These are phyloP conservation scores for Ctenicera cuprea DNA, from an alignment of 2,888 invertebrate species.

Conservation along the genomic window DNA sequence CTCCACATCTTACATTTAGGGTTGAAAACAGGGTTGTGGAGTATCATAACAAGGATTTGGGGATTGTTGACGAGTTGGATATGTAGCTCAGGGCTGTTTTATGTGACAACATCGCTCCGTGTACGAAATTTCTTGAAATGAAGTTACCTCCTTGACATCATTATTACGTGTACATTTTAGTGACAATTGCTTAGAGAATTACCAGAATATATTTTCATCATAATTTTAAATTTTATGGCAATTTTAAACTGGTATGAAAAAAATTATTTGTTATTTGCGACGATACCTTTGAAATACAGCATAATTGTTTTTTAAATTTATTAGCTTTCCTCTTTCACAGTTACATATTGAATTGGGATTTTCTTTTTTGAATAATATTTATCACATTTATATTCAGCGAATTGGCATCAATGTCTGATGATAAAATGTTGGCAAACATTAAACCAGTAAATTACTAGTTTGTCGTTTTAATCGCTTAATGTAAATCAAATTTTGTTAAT, in stretches of 20 bases:
- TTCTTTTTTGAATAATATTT: background rate
- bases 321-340: too few relatives aligned
- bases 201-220: too few relatives aligned
- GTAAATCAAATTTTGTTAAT: background rate
- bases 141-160: constrained; percentile 4
- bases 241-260: too few relatives aligned
- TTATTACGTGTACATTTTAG: constrained; percentile 11
- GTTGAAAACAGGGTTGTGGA: background rate
- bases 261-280: too few relatives aligned
- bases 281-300: too few relatives aligned
- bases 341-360: too few relatives aligned
- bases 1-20: background rate
- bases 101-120: constrained; percentile 16
- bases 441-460: constrained; percentile 16
- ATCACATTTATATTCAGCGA: constrained; percentile 15
- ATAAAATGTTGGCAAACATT: constrained; percentile 7
- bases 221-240: too few relatives aligned
- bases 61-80: constrained; percentile 21
- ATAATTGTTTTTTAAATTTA: too few relatives aligned
- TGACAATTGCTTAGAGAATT: background rate
- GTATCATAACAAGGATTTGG: constrained; percentile 26
- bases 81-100: constrained; percentile 22
- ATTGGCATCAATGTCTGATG: constrained; percentile 13
- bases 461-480: background rate
- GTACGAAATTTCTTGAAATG: constrained; percentile 3